Evolutionary conservation across 2,113 vertebrate species (phyloP), one percentile per base, ranked within the genome.

Genomic region (Eptesicus fuscus): DNA sequence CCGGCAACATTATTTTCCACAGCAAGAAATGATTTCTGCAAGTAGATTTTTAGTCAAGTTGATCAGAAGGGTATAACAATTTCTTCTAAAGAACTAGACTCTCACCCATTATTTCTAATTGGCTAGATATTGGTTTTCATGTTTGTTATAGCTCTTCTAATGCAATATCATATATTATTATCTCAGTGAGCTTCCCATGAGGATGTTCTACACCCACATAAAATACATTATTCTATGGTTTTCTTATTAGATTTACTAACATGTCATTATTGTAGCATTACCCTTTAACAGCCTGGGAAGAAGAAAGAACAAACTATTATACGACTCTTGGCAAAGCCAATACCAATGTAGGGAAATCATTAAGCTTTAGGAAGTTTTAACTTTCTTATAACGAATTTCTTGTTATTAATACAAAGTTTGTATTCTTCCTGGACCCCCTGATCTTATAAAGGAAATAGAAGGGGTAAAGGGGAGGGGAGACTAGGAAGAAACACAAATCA

Each of bases 331-430:
- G 93, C 80, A 97, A 94, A 93, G 74, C 76, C 90, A 74, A n/a
- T n/a, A 14, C 69, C 49, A 35, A 65, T 88, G 61, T 56, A 96
- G 77, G 90, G 91, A 97, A 91, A 84, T 92, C 85, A 86, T 95
- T 95, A 97, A 88, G 49, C 77, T 95, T 93, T 88, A 76, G 95
- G 82, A 97, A 96, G 93, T 96, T 96, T 96, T 96, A 85, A 92
- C 73, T 95, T 97, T 94, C 90, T 78, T 95, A 63, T 56, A 95
- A 77, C 23, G 53, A 78, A 51, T 96, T 88, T 94, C 84, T 96
- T 93, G 95, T 93, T 69, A 44, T 83, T 91, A 90, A 92, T 65
- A 17, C 67, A 92, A 79, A 16, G n/a, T 96, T 96, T 79, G 7
- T 83, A 79, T 94, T 95, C 88, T 84, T 94, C 71, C 59, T 51